Percentiles rank a stretch among this genome's conserved stretches.
Evolutionary conservation across 2,888 invertebrate genomes (phyloP).

Genomic region (Malacosoma neustria): DNA sequence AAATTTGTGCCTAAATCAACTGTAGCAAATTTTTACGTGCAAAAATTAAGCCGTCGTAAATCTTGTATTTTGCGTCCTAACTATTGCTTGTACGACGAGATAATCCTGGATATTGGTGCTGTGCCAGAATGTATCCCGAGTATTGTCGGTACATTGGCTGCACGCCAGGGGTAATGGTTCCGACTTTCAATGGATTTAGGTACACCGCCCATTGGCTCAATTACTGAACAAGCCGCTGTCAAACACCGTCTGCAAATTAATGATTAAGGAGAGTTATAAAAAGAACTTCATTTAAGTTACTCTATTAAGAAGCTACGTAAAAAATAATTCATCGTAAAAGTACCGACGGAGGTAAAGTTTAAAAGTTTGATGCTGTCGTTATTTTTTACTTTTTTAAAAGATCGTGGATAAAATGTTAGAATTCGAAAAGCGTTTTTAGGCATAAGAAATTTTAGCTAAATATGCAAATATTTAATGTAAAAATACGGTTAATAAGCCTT

Average conservation of each 20-base stretch:
- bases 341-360: background rate
- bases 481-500: conserved; percentile 14
- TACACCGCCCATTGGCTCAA: conserved; percentile 19
- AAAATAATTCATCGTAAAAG: background rate
- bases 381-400: too few relatives aligned
- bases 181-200: conserved; percentile 35
- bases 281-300: background rate
- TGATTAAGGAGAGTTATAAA: conserved; percentile 5
- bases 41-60: conserved; percentile 24
- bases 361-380: background rate
- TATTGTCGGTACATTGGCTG: conserved; percentile 39
- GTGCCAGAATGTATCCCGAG: conserved; percentile 48
- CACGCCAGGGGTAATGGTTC: conserved; percentile 47
- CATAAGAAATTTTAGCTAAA: background rate
- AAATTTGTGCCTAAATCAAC: too few relatives aligned
- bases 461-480: background rate
- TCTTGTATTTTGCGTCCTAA: conserved; percentile 27
- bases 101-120: conserved; percentile 46
- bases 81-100: conserved; percentile 31
- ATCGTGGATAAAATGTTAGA: too few relatives aligned
- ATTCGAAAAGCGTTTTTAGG: too few relatives aligned
- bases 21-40: background rate
- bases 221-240: conserved; percentile 15
- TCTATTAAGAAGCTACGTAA: background rate
- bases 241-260: conserved; percentile 20